Evolutionary conservation across 2,888 invertebrate species (phyloP), one percentile per base, ranked within the genome.

Genomic region (Eugnorisma glareosa): DNA sequence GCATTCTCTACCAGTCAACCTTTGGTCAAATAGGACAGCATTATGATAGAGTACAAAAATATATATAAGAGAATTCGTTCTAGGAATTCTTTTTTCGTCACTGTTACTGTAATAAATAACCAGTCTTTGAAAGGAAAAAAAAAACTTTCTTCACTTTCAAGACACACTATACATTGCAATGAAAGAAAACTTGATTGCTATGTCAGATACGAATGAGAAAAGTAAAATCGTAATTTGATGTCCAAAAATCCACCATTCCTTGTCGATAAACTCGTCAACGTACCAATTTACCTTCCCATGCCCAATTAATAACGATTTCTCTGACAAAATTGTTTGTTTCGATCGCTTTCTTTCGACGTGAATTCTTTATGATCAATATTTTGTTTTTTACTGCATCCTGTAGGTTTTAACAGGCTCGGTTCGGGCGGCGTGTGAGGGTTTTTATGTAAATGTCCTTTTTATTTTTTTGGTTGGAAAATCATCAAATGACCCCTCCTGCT

Each of bases 291-390:
- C 71, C 69, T 83, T 45, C 63, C n/a, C 73, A 18, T 63, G 40
- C 71, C 74, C 75, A 88, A 89, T 90, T 89, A 88, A 91, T 89
- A 91, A 90, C 88, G 90, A 90, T 92, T 91, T 93, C 91, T 88
- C 91, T 88, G 82, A 81, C 82, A 83, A 88, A 89, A 89, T 90
- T 82, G 85, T 88, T 85, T 48, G 43, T 75, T 79, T 87, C 75
- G 79, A 86, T 90, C 80, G 81, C 91, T 91, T 92, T 91, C 90
- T 91, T 89, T 84, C 79, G 77, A 74, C 78, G 77, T 64, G 76
- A 73, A 24, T 57, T 81, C 61, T 83, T 84, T 87, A 82, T 84
- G 82, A 84, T 89, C 67, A 71, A 67, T 68, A 64, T 75, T 67
- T 74, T 76, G 76, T 78, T 82, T 82, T 83, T 67, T 82, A 79